Conservation (phyloP, 2,888 invertebrate genomes). For the Megamerina dolium region DNA sequence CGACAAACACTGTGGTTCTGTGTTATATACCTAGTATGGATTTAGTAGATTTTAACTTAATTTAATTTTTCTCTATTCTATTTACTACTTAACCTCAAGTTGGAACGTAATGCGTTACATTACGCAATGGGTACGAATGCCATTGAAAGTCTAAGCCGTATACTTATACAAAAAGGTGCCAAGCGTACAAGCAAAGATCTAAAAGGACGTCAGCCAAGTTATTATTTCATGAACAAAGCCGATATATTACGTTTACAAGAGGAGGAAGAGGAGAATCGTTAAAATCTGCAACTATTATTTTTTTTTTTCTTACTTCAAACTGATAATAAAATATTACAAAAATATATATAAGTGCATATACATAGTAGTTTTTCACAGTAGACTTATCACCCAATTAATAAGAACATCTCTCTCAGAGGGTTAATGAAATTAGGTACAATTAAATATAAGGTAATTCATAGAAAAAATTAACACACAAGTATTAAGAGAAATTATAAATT, state of each 20-base stretch:
- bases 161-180: constrained; percentile 77
- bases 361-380: neutral
- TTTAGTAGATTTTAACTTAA: neutral
- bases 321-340: neutral
- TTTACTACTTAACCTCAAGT: constrained; percentile 53
- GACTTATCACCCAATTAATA: neutral
- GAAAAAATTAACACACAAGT: too few relatives aligned
- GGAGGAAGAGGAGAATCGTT: constrained; percentile 62
- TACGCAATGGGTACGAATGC: constrained; percentile 86
- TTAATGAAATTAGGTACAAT: too few relatives aligned
- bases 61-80: neutral
- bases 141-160: constrained; percentile 72
- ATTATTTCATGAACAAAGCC: constrained; percentile 88
- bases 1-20: too few relatives aligned
- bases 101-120: constrained; percentile 82
- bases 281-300: constrained; percentile 1
- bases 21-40: neutral
- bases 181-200: constrained; percentile 78
- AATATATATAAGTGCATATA: too few relatives aligned
- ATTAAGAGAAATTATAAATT: too few relatives aligned
- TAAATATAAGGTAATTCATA: too few relatives aligned
- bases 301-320: neutral
- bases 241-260: constrained; percentile 79
- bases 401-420: too few relatives aligned
- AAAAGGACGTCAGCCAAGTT: constrained; percentile 82